phyloP scores from a whole-genome alignment of 2,797 vertebrate genomes.

The Hozukius guyotensis region DNA sequence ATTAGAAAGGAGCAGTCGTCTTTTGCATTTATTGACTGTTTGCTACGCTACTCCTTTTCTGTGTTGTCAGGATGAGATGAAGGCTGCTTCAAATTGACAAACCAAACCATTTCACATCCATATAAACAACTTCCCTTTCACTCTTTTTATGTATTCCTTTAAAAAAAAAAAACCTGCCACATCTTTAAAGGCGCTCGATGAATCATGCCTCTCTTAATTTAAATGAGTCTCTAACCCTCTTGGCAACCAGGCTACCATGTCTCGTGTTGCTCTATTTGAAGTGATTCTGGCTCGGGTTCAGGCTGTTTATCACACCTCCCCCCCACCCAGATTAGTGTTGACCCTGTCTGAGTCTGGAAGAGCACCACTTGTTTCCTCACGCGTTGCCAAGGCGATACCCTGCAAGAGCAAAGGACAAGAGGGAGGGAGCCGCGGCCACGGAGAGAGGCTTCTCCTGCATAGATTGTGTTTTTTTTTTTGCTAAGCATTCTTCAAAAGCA shows the following conservation, averaged over 20 bases:
- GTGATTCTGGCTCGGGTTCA: slow-evolving; percentile 76
- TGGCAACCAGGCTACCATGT: slow-evolving; percentile 55
- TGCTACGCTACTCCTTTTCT: not conserved
- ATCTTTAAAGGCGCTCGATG: slow-evolving; percentile 57
- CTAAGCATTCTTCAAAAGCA: slow-evolving; percentile 49
- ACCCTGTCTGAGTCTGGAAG: slow-evolving; percentile 81
- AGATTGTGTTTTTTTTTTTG: slow-evolving; percentile 23
- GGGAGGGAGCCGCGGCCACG: slow-evolving; percentile 34
- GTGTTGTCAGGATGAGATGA: slow-evolving; percentile 7
- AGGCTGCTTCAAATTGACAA: slow-evolving; percentile 17
- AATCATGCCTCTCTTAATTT: slow-evolving; percentile 67
- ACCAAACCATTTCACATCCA: slow-evolving; percentile 11
- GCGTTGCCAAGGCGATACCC: slow-evolving; percentile 83
- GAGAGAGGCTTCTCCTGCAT: slow-evolving; percentile 38
- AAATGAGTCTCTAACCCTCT: slow-evolving; percentile 62
- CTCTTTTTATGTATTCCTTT: not conserved
- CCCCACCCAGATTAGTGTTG: slow-evolving; percentile 77
- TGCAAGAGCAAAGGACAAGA: slow-evolving; percentile 72
- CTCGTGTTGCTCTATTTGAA: slow-evolving; percentile 71
- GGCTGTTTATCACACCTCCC: slow-evolving; percentile 75
- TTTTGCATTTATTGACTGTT: slow-evolving; percentile 5
- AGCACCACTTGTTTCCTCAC: slow-evolving; percentile 76
- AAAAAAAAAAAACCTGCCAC: slow-evolving; percentile 17
- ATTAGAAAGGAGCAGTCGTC: slow-evolving; percentile 5
- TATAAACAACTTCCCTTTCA: slow-evolving; percentile 23